Conservation (phyloP, 2,797 vertebrate species). For the Epinephelus malabaricus region DNA sequence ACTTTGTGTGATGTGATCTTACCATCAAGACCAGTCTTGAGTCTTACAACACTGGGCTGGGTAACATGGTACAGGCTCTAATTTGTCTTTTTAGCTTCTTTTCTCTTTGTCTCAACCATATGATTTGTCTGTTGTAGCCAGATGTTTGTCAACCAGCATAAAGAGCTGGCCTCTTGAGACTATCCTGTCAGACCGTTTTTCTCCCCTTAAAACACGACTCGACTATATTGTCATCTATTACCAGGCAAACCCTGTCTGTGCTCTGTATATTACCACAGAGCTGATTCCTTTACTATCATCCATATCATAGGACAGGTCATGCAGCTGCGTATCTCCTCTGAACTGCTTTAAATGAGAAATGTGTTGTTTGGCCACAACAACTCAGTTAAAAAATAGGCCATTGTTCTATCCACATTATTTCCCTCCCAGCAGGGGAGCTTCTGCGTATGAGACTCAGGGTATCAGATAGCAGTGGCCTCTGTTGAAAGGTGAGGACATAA, state of each 20-base stretch:
- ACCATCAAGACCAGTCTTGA: too few relatives aligned
- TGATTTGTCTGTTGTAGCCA: not conserved
- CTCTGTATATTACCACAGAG: conserved; percentile 8
- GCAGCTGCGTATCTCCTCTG: conserved; percentile 32
- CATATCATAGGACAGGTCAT: not conserved
- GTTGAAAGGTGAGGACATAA: conserved; percentile 65
- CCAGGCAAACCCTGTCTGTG: not conserved
- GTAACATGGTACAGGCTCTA: not conserved
- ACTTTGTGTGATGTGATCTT: too few relatives aligned
- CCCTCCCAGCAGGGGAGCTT: conserved; percentile 31
- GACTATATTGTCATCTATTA: conserved; percentile 12
- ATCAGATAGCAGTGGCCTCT: conserved; percentile 46
- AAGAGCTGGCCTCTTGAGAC: not conserved
- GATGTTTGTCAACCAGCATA: not conserved
- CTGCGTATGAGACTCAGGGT: conserved; percentile 10
- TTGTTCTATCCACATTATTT: conserved; percentile 57
- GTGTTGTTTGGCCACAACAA: conserved; percentile 56
- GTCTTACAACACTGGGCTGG: too few relatives aligned
- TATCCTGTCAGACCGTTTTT: not conserved
- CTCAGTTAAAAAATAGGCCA: conserved; percentile 54
- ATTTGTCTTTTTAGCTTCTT: not conserved
- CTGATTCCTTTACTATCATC: conserved; percentile 14
- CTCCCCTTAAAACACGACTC: conserved; percentile 20
- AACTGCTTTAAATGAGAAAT: conserved; percentile 60
- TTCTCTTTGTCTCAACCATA: not conserved